Conservation (phyloP, 2,888 invertebrate species). For the Apamea sordens region DNA sequence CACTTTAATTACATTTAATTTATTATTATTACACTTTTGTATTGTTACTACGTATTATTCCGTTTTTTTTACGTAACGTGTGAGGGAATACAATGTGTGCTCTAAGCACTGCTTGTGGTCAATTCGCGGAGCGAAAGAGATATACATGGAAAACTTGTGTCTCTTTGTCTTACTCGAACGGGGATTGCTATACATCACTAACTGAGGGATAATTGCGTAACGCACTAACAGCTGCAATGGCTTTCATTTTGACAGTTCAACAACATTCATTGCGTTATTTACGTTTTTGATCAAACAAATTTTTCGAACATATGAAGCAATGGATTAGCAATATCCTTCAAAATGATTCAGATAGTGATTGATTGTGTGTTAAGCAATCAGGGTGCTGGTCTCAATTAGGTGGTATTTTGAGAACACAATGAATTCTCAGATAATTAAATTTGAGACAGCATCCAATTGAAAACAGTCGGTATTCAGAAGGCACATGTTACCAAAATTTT, state of each 20-base stretch:
- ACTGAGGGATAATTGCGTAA: neutral
- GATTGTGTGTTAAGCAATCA: neutral
- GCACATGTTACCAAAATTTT: conserved; percentile 52
- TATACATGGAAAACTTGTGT: conserved; percentile 12
- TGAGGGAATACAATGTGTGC: conserved; percentile 48
- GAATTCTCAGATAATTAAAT: neutral
- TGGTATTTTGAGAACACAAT: neutral
- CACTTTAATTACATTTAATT: conserved; percentile 71
- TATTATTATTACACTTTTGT: conserved; percentile 73
- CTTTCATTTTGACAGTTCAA: too few relatives aligned
- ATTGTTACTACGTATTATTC: conserved; percentile 71
- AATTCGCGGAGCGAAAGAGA: conserved; percentile 30
- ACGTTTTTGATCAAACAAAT: too few relatives aligned
- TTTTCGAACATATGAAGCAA: neutral
- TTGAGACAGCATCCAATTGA: conserved; percentile 20
- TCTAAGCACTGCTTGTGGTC: conserved; percentile 36
- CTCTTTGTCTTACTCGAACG: conserved; percentile 26
- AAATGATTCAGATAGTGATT: neutral
- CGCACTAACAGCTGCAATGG: neutral
- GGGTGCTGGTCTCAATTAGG: conserved; percentile 30
- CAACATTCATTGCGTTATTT: too few relatives aligned
- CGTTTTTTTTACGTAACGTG: conserved; percentile 55
- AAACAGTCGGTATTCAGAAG: conserved; percentile 21
- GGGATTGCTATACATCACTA: conserved; percentile 28
- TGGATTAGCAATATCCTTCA: neutral